phyloP scores from a whole-genome alignment of 2,888 invertebrate species.

The Sesamia inferens region DNA sequence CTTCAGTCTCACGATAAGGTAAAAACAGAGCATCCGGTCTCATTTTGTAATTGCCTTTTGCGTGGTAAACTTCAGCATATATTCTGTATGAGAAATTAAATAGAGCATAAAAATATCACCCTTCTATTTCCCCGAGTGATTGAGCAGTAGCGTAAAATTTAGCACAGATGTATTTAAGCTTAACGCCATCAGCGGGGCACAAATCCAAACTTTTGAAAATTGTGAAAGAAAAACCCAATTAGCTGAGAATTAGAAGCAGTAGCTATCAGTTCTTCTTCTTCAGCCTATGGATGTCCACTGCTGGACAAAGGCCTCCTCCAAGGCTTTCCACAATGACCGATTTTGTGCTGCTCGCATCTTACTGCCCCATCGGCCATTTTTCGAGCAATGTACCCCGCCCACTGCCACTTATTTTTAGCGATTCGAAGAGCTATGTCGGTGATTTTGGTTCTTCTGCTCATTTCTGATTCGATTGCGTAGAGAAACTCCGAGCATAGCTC shows the following conservation, averaged over 20 bases:
- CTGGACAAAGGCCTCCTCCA: no score
- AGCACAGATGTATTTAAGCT: background rate
- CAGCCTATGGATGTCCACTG: no score
- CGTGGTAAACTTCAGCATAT: slow-evolving; percentile 76
- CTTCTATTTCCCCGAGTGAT: background rate
- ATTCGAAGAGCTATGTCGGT: no score
- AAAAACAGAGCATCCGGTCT: slow-evolving; percentile 64
- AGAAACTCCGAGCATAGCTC: no score
- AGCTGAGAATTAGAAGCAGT: background rate
- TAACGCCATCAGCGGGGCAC: background rate
- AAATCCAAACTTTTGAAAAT: background rate
- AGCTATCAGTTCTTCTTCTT: background rate
- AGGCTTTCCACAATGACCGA: no score
- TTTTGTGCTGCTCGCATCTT: no score
- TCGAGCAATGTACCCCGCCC: no score
- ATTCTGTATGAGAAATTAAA: slow-evolving; percentile 64
- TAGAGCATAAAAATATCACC: background rate
- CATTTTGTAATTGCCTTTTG: slow-evolving; percentile 67
- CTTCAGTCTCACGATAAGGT: slow-evolving; percentile 67
- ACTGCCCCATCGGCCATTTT: no score
- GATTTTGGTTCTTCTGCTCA: no score
- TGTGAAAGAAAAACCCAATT: background rate
- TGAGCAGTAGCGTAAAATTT: background rate
- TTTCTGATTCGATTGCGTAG: no score
- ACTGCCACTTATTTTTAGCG: no score